A percentile compares a stretch with the other conserved stretches of the same genome.
Conservation (phyloP, 2,797 vertebrate genomes). For the Acomys russatus region DNA sequence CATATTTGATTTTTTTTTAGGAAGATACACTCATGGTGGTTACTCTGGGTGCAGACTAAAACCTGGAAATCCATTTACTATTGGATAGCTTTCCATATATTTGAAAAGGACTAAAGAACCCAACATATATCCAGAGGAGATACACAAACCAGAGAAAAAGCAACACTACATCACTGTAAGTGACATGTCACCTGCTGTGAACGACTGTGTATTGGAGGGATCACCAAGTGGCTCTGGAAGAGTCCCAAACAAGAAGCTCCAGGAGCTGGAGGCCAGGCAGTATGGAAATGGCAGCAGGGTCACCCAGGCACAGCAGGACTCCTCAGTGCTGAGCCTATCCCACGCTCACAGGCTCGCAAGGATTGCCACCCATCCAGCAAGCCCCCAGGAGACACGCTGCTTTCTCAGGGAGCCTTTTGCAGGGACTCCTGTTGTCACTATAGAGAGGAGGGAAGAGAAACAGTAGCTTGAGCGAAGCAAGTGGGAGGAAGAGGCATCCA, state of each 20-base stretch:
- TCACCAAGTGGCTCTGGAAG: neutral
- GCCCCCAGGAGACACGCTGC: neutral
- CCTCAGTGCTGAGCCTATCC: neutral
- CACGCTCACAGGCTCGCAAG: neutral
- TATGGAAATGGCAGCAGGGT: neutral
- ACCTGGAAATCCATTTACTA: constrained; percentile 15
- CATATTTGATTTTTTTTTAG: constrained; percentile 22
- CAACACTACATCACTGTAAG: neutral
- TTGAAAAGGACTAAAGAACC: constrained; percentile 48
- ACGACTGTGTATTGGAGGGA: neutral
- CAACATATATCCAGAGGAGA: neutral
- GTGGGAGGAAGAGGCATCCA: neutral
- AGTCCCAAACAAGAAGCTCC: neutral
- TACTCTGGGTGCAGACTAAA: neutral
- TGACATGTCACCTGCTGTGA: neutral
- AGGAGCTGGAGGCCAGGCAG: neutral
- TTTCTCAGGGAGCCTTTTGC: neutral
- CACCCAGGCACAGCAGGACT: too few species aligned
- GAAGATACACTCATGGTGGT: neutral
- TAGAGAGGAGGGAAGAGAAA: neutral
- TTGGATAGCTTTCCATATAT: neutral
- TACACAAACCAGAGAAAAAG: neutral
- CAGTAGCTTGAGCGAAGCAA: neutral
- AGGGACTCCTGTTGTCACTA: neutral
- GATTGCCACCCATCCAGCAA: neutral